Conservation (phyloP, 2,888 invertebrate species). For the Drosophila paramelanica region DNA sequence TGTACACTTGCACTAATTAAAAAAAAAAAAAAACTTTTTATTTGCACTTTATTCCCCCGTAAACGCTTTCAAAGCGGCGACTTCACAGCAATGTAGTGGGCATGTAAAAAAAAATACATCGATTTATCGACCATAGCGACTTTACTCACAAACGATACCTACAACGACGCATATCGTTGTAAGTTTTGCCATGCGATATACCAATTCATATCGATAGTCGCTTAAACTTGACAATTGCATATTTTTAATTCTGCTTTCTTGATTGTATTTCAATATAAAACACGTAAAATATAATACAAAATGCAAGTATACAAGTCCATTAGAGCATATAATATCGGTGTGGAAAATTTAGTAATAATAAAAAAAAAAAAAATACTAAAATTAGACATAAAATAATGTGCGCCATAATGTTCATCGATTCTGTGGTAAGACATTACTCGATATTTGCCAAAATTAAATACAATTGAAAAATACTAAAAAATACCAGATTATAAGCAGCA, state of each 20-base stretch:
- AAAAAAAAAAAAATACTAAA: not conserved
- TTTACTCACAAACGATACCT: constrained; percentile 16
- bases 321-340: too few species aligned
- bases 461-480: not conserved
- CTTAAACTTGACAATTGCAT: not conserved
- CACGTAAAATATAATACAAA: not conserved
- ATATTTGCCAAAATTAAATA: not conserved
- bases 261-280: not conserved
- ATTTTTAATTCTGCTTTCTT: not conserved
- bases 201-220: constrained; percentile 20
- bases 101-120: constrained; percentile 36
- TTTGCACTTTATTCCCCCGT: constrained; percentile 24
- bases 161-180: constrained; percentile 1
- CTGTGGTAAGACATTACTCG: constrained; percentile 1
- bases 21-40: constrained; percentile 4
- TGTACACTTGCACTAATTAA: constrained; percentile 23
- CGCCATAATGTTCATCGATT: constrained; percentile 1
- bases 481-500: not conserved
- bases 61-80: constrained; percentile 48
- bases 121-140: constrained; percentile 17
- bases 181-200: not conserved
- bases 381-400: not conserved
- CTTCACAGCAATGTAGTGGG: constrained; percentile 33
- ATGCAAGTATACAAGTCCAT: not conserved
- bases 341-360: not conserved